These are phyloP conservation scores for Papilio elwesi DNA, from an alignment of 2,888 invertebrate genomes.

Conservation along the genomic window DNA sequence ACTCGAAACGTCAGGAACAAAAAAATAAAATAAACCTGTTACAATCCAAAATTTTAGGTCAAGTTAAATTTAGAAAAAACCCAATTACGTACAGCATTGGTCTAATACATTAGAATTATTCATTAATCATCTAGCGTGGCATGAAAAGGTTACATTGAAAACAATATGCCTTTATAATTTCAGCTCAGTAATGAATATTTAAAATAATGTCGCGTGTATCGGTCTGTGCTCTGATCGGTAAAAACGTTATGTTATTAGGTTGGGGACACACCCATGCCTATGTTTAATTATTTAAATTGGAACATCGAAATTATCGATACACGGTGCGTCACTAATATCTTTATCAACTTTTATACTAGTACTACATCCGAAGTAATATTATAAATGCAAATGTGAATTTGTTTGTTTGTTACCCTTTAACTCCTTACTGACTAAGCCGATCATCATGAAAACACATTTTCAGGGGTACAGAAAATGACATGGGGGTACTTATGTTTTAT, in stretches of 20 bases:
- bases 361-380: no score
- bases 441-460: no score
- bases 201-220: slow-evolving; percentile 11
- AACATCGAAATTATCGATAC: neutral
- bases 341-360: no score
- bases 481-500: no score
- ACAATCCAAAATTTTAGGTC: neutral
- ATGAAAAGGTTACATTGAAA: slow-evolving; percentile 5
- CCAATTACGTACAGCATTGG: neutral
- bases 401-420: no score
- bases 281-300: slow-evolving; percentile 8
- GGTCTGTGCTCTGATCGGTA: slow-evolving; percentile 6
- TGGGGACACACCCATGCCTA: slow-evolving; percentile 3
- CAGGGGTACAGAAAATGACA: no score
- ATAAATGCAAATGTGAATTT: no score
- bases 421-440: no score
- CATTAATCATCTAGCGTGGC: neutral
- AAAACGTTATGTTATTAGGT: neutral
- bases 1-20: no score
- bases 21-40: no score
- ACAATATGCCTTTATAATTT: neutral
- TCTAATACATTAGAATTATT: neutral
- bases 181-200: slow-evolving; percentile 2
- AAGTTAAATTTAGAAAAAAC: neutral
- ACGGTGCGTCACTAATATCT: no score